Base-by-base conservation (phyloP, 92 coral and sea anemone species). In the Umimayanthus chanpuru region DNA sequence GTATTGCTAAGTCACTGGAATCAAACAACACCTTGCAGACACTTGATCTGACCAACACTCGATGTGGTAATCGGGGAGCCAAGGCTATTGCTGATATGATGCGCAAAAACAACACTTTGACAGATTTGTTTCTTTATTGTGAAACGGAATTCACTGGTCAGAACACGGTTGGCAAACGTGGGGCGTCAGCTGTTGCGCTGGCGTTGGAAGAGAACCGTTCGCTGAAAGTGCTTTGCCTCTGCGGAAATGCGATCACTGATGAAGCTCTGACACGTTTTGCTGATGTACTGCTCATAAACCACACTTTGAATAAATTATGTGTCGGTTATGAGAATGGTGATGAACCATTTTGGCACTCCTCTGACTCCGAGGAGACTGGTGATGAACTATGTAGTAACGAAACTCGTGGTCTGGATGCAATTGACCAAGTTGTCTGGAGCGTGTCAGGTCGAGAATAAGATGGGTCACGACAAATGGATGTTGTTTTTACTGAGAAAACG, bases 91-190 rank as follows among this genome's bases (percentile, higher is more conserved):
- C 36, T 70, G 75, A 26, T 11, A 70, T 70, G 75, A 18, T 61
- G 67, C 67, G 20, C 8, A 61, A 0, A 61, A 61, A 61, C 67
- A 61, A 18, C 8, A 61, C 67, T 18, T 21, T 61, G 25, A 21
- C 25, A 18, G 2, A 61, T 20, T 20, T 61, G 68, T 18, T 26
- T 61, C 68, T 61, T 26, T 18, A 26, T 6, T 0, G 26, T 61
- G 2, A 0, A 9, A 5, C 8, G 23, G 0, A 0, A 1, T 2
- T 0, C 25, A 4, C 7, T 18, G 23, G 4, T 5, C 11, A 1
- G 0, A 53, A 53, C 58, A 61, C 68, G 5, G 14, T 61, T 61
- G 68, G 68, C 68, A 18, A 61, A 18, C 12, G 7, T 61, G 68
- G 68, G 20, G 68, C n/a, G 1, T 61, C 68, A 18, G 68, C 68